A percentile compares a stretch with the other conserved stretches of the same genome.
Evolutionary conservation across 1,140 invertebrate genomes (phyloP).

Genomic region (Aphelinus certus): DNA sequence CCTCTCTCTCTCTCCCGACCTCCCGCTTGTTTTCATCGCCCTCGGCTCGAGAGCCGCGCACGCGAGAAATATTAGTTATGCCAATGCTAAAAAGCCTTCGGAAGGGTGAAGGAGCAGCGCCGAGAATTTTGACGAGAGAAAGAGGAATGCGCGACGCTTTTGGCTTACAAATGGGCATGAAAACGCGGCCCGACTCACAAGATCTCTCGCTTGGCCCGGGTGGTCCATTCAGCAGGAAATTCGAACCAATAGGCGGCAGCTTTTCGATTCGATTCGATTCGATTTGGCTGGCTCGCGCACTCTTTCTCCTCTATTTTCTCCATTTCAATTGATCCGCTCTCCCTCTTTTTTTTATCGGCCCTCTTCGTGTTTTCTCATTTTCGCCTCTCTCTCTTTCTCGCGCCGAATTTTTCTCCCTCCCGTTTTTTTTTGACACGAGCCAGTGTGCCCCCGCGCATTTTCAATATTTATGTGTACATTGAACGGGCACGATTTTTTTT

Average conservation of each 20-base stretch:
- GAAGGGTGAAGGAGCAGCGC: constrained; percentile 23
- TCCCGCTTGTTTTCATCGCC: constrained; percentile 36
- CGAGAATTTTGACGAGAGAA: constrained; percentile 45
- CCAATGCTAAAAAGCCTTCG: constrained; percentile 38
- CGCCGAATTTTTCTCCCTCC: neutral
- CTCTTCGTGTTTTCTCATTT: constrained; percentile 19
- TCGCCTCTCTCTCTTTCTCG: constrained; percentile 1
- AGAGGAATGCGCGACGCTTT: constrained; percentile 36
- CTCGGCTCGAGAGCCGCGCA: constrained; percentile 1
- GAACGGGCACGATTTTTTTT: neutral
- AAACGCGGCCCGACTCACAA: constrained; percentile 30
- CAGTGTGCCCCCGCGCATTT: neutral
- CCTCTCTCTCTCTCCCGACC: neutral
- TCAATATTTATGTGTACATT: constrained; percentile 3
- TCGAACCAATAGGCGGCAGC: constrained; percentile 42
- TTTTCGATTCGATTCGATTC: constrained; percentile 30
- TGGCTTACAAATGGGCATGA: constrained; percentile 36
- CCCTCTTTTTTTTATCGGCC: constrained; percentile 10
- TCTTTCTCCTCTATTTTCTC: constrained; percentile 17
- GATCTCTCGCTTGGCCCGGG: constrained; percentile 36
- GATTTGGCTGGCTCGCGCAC: neutral
- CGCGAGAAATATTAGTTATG: constrained; percentile 41
- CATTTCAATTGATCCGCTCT: constrained; percentile 27
- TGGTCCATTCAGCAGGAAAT: constrained; percentile 31
- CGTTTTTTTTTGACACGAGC: neutral